A percentile compares a stretch with the other conserved stretches of the same genome.
Evolutionary conservation across 2,888 invertebrate species (phyloP).

Genomic region (Steinernema hermaphroditum): DNA sequence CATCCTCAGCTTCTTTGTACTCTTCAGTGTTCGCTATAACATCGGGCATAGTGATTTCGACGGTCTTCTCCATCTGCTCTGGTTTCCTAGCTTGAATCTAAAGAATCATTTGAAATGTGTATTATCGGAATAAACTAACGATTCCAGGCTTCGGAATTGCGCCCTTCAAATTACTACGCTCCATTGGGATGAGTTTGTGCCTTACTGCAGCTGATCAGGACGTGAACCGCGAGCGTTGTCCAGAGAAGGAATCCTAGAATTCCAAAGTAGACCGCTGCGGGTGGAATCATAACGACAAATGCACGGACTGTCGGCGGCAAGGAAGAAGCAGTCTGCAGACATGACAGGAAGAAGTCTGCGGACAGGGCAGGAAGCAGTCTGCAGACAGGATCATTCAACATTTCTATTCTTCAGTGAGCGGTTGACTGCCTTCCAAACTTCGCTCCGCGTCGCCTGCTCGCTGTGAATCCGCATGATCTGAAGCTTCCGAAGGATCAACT

Average conservation of each 20-base stretch:
- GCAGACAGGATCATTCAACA: neutral
- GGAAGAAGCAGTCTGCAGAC: neutral
- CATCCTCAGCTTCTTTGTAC: constrained; percentile 9
- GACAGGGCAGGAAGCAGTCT: no score
- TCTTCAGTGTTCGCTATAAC: neutral
- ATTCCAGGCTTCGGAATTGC: neutral
- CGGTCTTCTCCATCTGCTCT: neutral
- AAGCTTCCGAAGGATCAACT: neutral
- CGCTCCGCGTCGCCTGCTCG: no score
- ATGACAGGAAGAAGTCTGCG: neutral
- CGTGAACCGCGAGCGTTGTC: neutral
- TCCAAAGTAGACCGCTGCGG: neutral
- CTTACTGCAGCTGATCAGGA: neutral
- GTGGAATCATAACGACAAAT: neutral
- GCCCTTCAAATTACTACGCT: neutral
- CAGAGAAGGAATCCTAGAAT: neutral
- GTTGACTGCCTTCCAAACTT: neutral
- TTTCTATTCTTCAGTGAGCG: neutral
- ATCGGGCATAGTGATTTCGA: constrained; percentile 3
- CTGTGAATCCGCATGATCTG: no score
- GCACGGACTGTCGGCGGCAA: neutral
- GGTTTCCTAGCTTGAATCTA: neutral
- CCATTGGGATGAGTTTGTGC: neutral
- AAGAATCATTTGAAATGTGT: neutral
- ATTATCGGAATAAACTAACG: neutral